Conservation (phyloP, 2,797 vertebrate genomes). For the Erpetoichthys calabaricus region DNA sequence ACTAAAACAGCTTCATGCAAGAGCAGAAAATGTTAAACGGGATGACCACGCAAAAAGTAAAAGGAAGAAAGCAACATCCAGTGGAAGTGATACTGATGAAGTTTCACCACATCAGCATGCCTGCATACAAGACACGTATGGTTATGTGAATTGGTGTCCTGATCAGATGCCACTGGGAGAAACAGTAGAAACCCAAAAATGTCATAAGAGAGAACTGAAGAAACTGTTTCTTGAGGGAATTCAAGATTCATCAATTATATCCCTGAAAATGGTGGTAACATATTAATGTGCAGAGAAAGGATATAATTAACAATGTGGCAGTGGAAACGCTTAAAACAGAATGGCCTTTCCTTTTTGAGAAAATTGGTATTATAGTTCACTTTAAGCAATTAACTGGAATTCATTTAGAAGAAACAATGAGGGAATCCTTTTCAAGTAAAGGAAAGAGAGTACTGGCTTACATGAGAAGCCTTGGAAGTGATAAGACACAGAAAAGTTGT, state of each 20-base stretch:
- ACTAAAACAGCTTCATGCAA: constrained; percentile 10
- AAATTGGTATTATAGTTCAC: not conserved
- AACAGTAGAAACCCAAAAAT: constrained; percentile 8
- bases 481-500: not conserved
- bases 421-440: not conserved
- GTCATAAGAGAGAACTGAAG: no score
- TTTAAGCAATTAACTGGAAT: constrained; percentile 5
- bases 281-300: constrained; percentile 1
- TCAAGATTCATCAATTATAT: not conserved
- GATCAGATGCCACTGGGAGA: constrained; percentile 4
- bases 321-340: not conserved
- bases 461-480: constrained; percentile 3
- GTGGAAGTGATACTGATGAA: not conserved
- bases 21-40: constrained; percentile 7
- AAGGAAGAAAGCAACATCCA: constrained; percentile 2
- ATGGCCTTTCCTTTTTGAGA: not conserved
- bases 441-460: constrained; percentile 8
- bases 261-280: not conserved
- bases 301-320: not conserved
- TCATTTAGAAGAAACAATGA: not conserved
- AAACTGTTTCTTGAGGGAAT: constrained; percentile 1
- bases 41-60: not conserved
- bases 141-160: constrained; percentile 9
- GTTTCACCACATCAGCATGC: constrained; percentile 3
- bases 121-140: constrained; percentile 7